phyloP scores from a whole-genome alignment of 2,797 vertebrate species.

The Glyptemys insculpta region DNA sequence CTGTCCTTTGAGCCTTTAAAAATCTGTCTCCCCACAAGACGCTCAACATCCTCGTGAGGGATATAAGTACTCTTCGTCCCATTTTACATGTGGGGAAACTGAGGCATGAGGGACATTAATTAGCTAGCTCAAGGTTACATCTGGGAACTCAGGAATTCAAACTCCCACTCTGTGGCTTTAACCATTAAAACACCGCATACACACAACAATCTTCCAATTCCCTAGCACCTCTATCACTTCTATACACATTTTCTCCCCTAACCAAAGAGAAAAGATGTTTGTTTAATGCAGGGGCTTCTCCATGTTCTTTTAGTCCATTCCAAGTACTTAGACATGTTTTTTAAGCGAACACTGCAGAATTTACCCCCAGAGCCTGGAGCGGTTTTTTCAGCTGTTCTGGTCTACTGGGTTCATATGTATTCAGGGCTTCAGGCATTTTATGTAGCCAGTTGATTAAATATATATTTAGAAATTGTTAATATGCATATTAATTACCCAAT shows the following conservation, averaged over 20 bases:
- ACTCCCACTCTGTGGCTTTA: background rate
- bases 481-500: slow-evolving; percentile 78
- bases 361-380: background rate
- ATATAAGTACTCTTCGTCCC: background rate
- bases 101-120: background rate
- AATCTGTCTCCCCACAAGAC: background rate
- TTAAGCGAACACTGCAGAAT: slow-evolving; percentile 3
- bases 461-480: slow-evolving; percentile 80
- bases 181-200: background rate
- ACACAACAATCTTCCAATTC: background rate
- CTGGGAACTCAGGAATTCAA: background rate
- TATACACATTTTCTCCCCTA: background rate
- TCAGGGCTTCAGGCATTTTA: slow-evolving; percentile 48
- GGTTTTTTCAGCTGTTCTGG: background rate
- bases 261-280: background rate
- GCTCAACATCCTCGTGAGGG: background rate
- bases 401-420: slow-evolving; percentile 36
- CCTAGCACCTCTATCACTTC: background rate
- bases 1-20: background rate
- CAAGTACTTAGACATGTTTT: background rate
- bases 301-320: slow-evolving; percentile 37
- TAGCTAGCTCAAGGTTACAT: background rate
- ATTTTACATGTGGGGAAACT: slow-evolving; percentile 32
- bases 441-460: slow-evolving; percentile 74
- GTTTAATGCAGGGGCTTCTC: background rate